A percentile compares a stretch with the other conserved stretches of the same genome.
Conservation (phyloP, 2,797 vertebrate genomes). For the Arrhamphus sclerolepis region DNA sequence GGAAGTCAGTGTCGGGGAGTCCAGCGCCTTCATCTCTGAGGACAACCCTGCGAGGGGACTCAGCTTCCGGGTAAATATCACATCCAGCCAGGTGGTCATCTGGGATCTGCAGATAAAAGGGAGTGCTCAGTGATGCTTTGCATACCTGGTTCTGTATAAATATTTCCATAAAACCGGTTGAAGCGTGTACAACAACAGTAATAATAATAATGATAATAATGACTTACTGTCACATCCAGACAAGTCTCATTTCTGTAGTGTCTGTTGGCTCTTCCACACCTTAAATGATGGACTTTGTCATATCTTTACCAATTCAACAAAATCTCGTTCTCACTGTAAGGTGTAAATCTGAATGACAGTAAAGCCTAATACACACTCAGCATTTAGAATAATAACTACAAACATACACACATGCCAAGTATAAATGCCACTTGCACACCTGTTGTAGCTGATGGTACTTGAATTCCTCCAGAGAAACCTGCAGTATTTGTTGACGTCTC, state of each 20-base stretch:
- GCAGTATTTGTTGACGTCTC: conserved; percentile 85
- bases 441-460: conserved; percentile 79
- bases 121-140: background rate
- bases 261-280: conserved; percentile 82
- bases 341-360: too few relatives aligned
- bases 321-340: too few relatives aligned
- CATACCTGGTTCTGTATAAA: background rate
- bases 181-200: background rate
- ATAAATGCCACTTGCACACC: conserved; percentile 69
- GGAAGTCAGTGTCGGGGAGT: conserved; percentile 80
- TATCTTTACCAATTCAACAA: too few relatives aligned
- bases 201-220: background rate
- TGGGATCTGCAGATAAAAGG: conserved; percentile 76
- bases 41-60: conserved; percentile 58
- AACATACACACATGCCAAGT: background rate
- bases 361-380: too few relatives aligned
- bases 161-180: background rate
- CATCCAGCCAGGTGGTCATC: conserved; percentile 84
- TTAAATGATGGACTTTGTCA: conserved; percentile 43
- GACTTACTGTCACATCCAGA: conserved; percentile 80
- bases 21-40: conserved; percentile 78
- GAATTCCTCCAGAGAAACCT: conserved; percentile 85
- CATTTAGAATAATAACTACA: too few relatives aligned
- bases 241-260: conserved; percentile 84
- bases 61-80: conserved; percentile 74